Evolutionary conservation across 2,113 vertebrate species (phyloP).

Genomic region (Pantherophis guttatus): DNA sequence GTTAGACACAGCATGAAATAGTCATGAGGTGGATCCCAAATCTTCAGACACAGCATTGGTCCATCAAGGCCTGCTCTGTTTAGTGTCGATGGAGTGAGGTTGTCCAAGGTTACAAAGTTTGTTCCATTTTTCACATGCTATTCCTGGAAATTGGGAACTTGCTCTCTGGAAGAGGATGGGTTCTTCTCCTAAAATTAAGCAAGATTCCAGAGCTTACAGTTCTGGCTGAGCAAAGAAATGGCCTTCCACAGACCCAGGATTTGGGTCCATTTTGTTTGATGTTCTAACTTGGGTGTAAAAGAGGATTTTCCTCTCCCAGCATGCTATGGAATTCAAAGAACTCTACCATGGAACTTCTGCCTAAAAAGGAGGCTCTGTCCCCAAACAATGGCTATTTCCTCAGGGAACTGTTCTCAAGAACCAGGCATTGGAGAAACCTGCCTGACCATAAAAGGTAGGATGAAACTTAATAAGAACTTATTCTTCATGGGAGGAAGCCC

Average conservation of each 20-base stretch:
- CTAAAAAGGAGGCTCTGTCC: not conserved
- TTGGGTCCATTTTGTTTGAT: not conserved
- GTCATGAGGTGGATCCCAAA: not conserved
- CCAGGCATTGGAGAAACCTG: not conserved
- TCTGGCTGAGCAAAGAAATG: not conserved
- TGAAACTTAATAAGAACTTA: not conserved
- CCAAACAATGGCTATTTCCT: not conserved
- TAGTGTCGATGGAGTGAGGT: not conserved
- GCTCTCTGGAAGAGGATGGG: not conserved
- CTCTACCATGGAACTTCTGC: not conserved
- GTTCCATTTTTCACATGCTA: not conserved
- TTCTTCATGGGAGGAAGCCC: not conserved
- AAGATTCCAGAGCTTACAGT: not conserved
- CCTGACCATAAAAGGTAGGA: not conserved
- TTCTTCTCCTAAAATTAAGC: not conserved
- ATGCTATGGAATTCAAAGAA: not conserved
- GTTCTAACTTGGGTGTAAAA: not conserved
- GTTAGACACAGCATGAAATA: not conserved
- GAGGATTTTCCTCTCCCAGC: not conserved
- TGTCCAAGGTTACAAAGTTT: not conserved
- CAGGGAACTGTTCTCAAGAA: not conserved
- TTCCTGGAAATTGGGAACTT: not conserved
- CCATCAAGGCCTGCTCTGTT: not conserved
- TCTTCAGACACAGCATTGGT: not conserved
- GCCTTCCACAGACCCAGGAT: not conserved